Base-by-base conservation (phyloP, 1,140 invertebrate species). In the Sipha flava region DNA sequence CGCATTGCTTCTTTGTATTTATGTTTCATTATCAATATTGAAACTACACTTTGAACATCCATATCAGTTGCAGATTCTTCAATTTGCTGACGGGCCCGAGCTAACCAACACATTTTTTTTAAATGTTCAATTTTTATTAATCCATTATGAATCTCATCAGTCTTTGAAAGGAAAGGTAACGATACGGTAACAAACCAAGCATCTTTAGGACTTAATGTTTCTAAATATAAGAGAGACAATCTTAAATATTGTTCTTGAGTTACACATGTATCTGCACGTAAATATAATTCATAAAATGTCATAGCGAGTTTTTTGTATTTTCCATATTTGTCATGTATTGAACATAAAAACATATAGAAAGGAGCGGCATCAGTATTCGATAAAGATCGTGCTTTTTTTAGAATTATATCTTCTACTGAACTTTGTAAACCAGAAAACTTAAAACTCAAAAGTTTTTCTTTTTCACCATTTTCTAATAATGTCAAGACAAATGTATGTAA, bases 221-320 rank as follows among this genome's bases (percentile, higher is more conserved):
- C 73, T 26, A 77, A 43, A 16, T 77, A 77, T 40, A 77, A 77
- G 1, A 77, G 73, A 12, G 73, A 77, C 37, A 77, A 18, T 57
- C 73, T 77, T 43, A 77, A 77, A 54, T 77, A 43, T 14, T 77
- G 73, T 59, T 77, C 73, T 59, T 77, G 73, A 2, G 47, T 34
- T 40, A 59, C 1, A 59, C 49, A 40, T 43, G 73, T 40, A 12
- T 77, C 73, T 12, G 73, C 73, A 0, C 73, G 49, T 43, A 77
- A 16, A 43, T 77, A 77, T 43, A 77, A 29, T 77, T 77, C 73
- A 59, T 77, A 77, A 77, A 77, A 77, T 57, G 52, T 77, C 49
- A 57, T 59, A 9, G 73, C 34, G 21, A 77, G 49, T 77, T 77
- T 77, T 77, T 77, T 77, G 34, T 43, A 77, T 6, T 59, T 77